phyloP scores from a whole-genome alignment of 2,113 vertebrate species.

The Pimephales promelas region DNA sequence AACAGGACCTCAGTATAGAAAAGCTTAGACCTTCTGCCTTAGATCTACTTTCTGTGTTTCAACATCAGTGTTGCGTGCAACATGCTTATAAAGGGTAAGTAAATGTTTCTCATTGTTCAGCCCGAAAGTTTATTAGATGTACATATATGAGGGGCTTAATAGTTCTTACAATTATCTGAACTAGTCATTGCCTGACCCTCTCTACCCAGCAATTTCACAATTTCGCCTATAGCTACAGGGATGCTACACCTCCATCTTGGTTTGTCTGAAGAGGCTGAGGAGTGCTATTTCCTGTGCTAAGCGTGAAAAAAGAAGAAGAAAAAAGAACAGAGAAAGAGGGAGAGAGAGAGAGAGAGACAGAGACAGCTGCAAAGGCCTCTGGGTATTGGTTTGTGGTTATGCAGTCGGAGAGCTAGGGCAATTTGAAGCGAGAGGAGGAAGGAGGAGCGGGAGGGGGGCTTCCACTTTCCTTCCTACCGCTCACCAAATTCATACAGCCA shows the following conservation, averaged over 20 bases:
- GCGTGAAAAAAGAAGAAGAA: slow-evolving; percentile 42
- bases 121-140: background rate
- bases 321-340: slow-evolving; percentile 42
- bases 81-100: background rate
- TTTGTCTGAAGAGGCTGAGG: slow-evolving; percentile 40
- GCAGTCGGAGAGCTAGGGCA: slow-evolving; percentile 57
- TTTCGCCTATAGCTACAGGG: slow-evolving; percentile 43
- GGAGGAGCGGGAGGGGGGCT: slow-evolving; percentile 74
- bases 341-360: slow-evolving; percentile 49
- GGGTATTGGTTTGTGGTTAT: slow-evolving; percentile 77
- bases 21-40: background rate
- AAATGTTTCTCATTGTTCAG: background rate
- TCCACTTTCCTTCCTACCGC: slow-evolving; percentile 72
- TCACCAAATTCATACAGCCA: slow-evolving; percentile 63
- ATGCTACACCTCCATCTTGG: slow-evolving; percentile 49
- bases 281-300: slow-evolving; percentile 58
- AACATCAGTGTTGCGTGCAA: background rate
- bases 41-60: background rate
- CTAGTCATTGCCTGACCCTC: background rate
- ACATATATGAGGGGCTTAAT: too few species aligned
- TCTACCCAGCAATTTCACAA: slow-evolving; percentile 35
- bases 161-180: too few species aligned
- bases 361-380: slow-evolving; percentile 70
- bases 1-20: too few species aligned
- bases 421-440: slow-evolving; percentile 73